phyloP scores from a whole-genome alignment of 2,113 vertebrate species.

The Emydocephalus ijimae region DNA sequence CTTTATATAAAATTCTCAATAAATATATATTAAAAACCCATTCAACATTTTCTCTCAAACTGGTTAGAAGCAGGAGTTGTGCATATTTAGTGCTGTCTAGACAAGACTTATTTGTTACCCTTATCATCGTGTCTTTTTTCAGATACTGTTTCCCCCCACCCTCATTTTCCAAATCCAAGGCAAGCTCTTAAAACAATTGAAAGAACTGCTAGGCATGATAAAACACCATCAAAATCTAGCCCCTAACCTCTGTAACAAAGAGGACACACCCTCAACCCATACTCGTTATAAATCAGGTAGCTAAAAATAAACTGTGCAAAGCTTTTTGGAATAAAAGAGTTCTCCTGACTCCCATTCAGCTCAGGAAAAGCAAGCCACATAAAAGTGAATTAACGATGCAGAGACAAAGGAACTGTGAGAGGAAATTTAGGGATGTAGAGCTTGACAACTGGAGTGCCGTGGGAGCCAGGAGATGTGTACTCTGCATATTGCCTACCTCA shows the following conservation, averaged over 20 bases:
- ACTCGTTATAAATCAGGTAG: not conserved
- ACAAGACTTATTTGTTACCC: not conserved
- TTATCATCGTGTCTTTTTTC: not conserved
- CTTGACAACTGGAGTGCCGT: not conserved
- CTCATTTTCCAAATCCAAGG: not conserved
- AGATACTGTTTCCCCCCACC: not conserved
- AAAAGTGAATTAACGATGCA: conserved; percentile 14
- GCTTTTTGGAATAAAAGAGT: not conserved
- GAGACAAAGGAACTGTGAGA: not conserved
- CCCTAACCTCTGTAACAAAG: not conserved
- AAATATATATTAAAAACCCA: not conserved
- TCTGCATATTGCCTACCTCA: conserved; percentile 60
- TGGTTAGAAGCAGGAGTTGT: not conserved
- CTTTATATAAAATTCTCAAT: not conserved
- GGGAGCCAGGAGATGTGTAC: conserved; percentile 45
- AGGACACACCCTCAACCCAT: not conserved
- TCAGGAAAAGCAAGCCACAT: not conserved
- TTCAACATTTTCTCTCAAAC: not conserved
- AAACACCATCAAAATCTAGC: not conserved
- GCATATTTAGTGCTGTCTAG: not conserved
- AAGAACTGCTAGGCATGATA: not conserved
- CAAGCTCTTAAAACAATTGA: not conserved
- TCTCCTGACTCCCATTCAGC: not conserved
- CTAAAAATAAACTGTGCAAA: not conserved
- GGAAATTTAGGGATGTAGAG: not conserved